Evolutionary conservation across 2,888 invertebrate genomes (phyloP), one percentile per base, ranked within the genome.

Genomic region (Bellardia pandia): DNA sequence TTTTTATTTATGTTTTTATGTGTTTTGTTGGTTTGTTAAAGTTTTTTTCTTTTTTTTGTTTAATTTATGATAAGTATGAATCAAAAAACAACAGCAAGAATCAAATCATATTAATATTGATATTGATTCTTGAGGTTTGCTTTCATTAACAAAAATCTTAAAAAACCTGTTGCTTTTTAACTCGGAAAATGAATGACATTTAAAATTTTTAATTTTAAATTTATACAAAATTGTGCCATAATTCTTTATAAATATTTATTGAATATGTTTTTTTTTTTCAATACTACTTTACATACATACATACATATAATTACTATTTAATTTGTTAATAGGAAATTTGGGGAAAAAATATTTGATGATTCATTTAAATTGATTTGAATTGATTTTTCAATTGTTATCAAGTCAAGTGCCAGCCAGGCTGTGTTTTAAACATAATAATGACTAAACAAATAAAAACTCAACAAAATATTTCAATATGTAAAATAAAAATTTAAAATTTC

Each of bases 301-400:
- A 23, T 23, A 23, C 23, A 69, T 86, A 75, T 89, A 89, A 89
- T 89, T 89, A 86, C 56, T 75, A 85, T 88, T 85, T 88, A 86
- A 88, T 89, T 89, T 86, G 77, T 86, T 86, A 76, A 64, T 51
- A 60, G 14, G 51, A 74, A 87, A 62, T 85, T 75, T 51, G 51
- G 30, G 14, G 23, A 62, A 74, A 60, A 53, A 71, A 76, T 9
- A 42, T 86, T 74, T 88, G 88, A 71, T 80, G 86, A 89, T 79
- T 89, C 89, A 89, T 89, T 81, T 71, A 85, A 85, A 84, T 85
- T 89, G 88, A 89, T 88, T 89, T 88, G 83, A 88, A 78, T 72
- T 64, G 83, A 88, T 81, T 72, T 64, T 71, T 78, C 76, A 84
- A 84, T 74, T 84, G 77, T 58, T 58, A 62, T 40, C 8, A 40